Evolutionary conservation across 2,888 invertebrate species (phyloP), one percentile per base, ranked within the genome.

Genomic region (Thereva unica): DNA sequence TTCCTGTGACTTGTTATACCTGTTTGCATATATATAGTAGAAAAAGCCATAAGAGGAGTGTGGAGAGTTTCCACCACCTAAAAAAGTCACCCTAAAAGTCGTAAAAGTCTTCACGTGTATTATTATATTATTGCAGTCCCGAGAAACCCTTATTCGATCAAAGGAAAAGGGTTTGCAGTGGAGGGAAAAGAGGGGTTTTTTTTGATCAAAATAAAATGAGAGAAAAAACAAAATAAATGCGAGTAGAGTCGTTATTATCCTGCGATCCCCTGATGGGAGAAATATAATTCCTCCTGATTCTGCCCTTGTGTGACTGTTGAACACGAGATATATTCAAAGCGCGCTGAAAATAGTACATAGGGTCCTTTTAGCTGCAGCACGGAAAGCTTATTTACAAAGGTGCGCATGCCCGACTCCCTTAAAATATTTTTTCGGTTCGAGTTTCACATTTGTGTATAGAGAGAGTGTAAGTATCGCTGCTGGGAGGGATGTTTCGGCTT

Each of bases 21-120:
- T 68, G 61, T 61, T 50, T 35, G 56, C 41, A 8, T 12, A 5
- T 37, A n/a, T n/a, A n/a, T n/a, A n/a, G n/a, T n/a, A 9, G 9
- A 1, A 41, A 59, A 64, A 68, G 23, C 23, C 23, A 23, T 23
- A 23, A 66, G 38, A 59, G 10, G 44, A 40, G 67, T 64, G 66
- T 68, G 68, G 68, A 68, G 57, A 68, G 66, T 68, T 64, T 68
- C 68, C 68, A 68, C 23, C n/a, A n/a, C n/a, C n/a, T 23, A 23
- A 23, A 53, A 66, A 56, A 64, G 67, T 64, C 53, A 64, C 64
- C 64, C 64, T 42, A 42, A 23, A 64, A 52, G 53, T 41, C 50
- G 50, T 35, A 2, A 10, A 59, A 10, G 47, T 47, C 40, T 45
- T 12, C n/a, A 41, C n/a, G 38, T 35, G 23, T 23, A 23, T 23